Evolutionary conservation across 2,888 invertebrate genomes (phyloP).

Genomic region (Drosophila formosana): DNA sequence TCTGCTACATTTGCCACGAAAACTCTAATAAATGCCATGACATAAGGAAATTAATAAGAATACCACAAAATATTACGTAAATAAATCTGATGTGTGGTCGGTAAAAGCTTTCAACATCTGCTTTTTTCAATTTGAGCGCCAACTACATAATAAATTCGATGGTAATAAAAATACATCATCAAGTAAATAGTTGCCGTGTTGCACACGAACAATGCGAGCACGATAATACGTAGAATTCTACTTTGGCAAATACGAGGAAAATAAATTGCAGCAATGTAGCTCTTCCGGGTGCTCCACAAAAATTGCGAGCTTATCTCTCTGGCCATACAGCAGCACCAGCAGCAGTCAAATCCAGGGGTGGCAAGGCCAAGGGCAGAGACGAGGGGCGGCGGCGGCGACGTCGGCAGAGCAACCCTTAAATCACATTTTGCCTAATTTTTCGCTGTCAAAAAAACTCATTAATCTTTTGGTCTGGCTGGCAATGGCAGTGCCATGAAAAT

Average conservation of each 20-base stretch:
- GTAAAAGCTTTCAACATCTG: constrained; percentile 42
- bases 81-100: constrained; percentile 47
- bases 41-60: constrained; percentile 27
- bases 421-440: constrained; percentile 83
- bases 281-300: constrained; percentile 43
- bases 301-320: constrained; percentile 67
- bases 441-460: constrained; percentile 84
- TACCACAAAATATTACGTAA: constrained; percentile 25
- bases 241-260: constrained; percentile 68
- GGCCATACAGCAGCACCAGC: constrained; percentile 54
- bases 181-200: constrained; percentile 78
- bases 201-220: constrained; percentile 52
- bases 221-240: constrained; percentile 40
- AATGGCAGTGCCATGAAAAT: constrained; percentile 62
- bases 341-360: constrained; percentile 26
- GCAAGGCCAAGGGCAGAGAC: not conserved
- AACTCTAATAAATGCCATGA: constrained; percentile 17
- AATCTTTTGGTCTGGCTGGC: constrained; percentile 78
- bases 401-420: constrained; percentile 72
- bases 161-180: constrained; percentile 78
- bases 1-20: constrained; percentile 1
- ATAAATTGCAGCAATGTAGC: constrained; percentile 71
- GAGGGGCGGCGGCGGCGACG: constrained; percentile 6
- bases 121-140: constrained; percentile 53
- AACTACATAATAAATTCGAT: constrained; percentile 66